Evolutionary conservation across 2,797 vertebrate genomes (phyloP).

Genomic region (Gymnoscopelus microlampas): DNA sequence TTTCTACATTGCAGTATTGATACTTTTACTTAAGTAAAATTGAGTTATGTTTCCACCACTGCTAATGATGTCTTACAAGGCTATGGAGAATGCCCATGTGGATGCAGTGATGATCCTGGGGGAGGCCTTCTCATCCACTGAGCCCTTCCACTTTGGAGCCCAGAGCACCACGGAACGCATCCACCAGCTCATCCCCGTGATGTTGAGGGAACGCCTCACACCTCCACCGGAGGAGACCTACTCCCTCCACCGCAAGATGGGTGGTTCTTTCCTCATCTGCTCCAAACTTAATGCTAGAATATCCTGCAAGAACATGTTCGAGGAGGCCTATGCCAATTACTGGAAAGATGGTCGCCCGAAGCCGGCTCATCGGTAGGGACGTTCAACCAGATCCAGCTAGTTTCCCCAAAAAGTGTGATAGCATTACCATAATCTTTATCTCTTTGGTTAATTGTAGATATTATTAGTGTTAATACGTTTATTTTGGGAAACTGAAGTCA

Average conservation of each 20-base stretch:
- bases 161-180: slow-evolving; percentile 95
- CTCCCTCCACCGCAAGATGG: slow-evolving; percentile 97
- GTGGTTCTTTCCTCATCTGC: slow-evolving; percentile 97
- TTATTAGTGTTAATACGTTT: slow-evolving; percentile 21
- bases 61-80: slow-evolving; percentile 63
- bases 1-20: too few relatives aligned
- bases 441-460: slow-evolving; percentile 29
- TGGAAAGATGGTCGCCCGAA: slow-evolving; percentile 67
- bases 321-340: slow-evolving; percentile 87
- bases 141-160: slow-evolving; percentile 89
- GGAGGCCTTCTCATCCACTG: slow-evolving; percentile 88
- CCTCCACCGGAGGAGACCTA: slow-evolving; percentile 96
- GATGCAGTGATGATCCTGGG: slow-evolving; percentile 96
- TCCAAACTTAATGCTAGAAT: slow-evolving; percentile 91
- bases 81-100: slow-evolving; percentile 93
- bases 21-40: too few relatives aligned
- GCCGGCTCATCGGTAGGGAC: neutral
- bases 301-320: slow-evolving; percentile 90
- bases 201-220: slow-evolving; percentile 92
- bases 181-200: slow-evolving; percentile 91
- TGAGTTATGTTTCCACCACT: too few relatives aligned
- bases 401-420: neutral
- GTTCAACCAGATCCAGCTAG: neutral
- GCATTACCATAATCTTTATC: slow-evolving; percentile 8
- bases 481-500: neutral